These are phyloP conservation scores for Celastrina argiolus DNA, from an alignment of 2,888 invertebrate genomes.

Conservation along the genomic window DNA sequence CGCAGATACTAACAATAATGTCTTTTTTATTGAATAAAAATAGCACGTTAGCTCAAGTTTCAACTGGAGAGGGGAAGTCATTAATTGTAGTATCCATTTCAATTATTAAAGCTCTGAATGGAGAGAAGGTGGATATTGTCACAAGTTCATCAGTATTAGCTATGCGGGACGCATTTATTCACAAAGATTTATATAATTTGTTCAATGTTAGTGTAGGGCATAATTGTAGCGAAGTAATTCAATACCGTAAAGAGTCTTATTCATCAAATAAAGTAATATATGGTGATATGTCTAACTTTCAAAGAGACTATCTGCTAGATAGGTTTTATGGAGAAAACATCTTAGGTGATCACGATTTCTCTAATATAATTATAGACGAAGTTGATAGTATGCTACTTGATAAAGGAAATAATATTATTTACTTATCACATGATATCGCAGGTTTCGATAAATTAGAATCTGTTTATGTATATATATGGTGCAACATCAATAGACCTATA, in stretches of 20 bases:
- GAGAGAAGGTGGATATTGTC: constrained; percentile 23
- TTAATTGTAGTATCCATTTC: constrained; percentile 22
- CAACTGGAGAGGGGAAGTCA: constrained; percentile 24
- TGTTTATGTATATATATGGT: constrained; percentile 24
- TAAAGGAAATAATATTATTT: constrained; percentile 24
- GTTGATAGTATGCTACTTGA: constrained; percentile 24
- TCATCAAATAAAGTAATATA: constrained; percentile 20
- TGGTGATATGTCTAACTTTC: constrained; percentile 22
- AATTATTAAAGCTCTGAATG: constrained; percentile 19
- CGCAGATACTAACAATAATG: constrained; percentile 17
- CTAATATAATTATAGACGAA: constrained; percentile 23
- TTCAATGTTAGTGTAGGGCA: constrained; percentile 21
- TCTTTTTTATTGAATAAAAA: constrained; percentile 17
- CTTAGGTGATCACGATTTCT: constrained; percentile 22
- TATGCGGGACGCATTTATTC: constrained; percentile 17
- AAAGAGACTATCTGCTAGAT: constrained; percentile 23
- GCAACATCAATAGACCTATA: constrained; percentile 6
- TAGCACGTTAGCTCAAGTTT: constrained; percentile 20
- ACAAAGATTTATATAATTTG: constrained; percentile 22
- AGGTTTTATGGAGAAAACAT: constrained; percentile 24
- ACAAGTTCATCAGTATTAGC: constrained; percentile 25
- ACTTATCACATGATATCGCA: constrained; percentile 24
- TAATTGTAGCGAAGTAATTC: constrained; percentile 21
- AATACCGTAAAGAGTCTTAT: constrained; percentile 19
- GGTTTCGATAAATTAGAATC: constrained; percentile 24